Conservation (phyloP, 2,888 invertebrate species). For the Tenthredo notha region DNA sequence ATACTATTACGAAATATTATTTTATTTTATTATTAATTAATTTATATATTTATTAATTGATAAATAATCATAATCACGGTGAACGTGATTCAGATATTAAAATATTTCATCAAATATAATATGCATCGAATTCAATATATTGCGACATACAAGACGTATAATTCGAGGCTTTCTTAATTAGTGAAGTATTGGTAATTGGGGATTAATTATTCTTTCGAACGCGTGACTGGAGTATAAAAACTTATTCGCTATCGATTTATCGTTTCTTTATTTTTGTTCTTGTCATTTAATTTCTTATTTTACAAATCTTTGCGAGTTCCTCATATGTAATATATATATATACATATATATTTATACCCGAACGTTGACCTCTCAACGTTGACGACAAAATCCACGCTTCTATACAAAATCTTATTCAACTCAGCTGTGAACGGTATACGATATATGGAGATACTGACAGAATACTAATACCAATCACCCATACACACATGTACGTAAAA, state of each 20-base stretch:
- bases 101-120: background rate
- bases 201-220: background rate
- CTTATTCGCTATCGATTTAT: background rate
- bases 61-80: background rate
- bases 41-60: too few relatives aligned
- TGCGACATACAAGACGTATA: background rate
- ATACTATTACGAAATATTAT: background rate
- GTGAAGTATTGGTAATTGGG: background rate
- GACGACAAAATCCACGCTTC: conserved; percentile 29
- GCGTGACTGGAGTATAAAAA: background rate
- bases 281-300: background rate
- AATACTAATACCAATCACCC: conserved; percentile 2
- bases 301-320: too few relatives aligned
- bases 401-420: conserved; percentile 16
- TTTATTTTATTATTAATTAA: background rate
- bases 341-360: background rate
- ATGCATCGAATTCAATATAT: too few relatives aligned
- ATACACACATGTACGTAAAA: background rate
- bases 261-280: background rate
- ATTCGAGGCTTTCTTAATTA: background rate
- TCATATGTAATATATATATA: too few relatives aligned
- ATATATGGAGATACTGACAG: background rate
- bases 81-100: background rate
- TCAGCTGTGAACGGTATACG: background rate
- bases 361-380: conserved; percentile 4